These are phyloP conservation scores for Archips xylosteana DNA, from an alignment of 2,888 invertebrate species.

Conservation along the genomic window DNA sequence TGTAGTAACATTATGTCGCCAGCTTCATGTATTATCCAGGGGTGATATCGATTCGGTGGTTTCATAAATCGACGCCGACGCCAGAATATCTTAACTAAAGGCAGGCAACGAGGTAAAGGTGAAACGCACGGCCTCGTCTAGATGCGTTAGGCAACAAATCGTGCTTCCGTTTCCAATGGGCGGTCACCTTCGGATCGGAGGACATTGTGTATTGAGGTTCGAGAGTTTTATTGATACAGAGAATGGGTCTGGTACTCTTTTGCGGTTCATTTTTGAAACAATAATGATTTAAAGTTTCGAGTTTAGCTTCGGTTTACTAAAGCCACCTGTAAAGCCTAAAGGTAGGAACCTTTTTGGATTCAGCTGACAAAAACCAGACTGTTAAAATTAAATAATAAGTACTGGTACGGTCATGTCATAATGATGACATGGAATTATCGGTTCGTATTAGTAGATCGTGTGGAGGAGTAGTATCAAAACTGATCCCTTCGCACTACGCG, in stretches of 20 bases:
- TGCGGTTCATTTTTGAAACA: neutral
- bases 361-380: too few species aligned
- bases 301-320: neutral
- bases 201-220: slow-evolving; percentile 35
- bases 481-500: neutral
- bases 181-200: slow-evolving; percentile 39
- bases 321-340: too few species aligned
- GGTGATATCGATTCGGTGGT: slow-evolving; percentile 54
- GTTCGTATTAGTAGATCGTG: neutral
- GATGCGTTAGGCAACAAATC: slow-evolving; percentile 71
- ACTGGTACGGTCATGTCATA: too few species aligned
- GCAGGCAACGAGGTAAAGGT: slow-evolving; percentile 70
- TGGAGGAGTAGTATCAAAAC: neutral
- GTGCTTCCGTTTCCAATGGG: slow-evolving; percentile 72
- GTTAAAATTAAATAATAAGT: too few species aligned
- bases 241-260: neutral
- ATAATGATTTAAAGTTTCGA: neutral
- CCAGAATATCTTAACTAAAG: slow-evolving; percentile 49
- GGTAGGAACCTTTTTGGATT: too few species aligned
- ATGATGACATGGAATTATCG: too few species aligned
- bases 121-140: slow-evolving; percentile 72
- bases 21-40: slow-evolving; percentile 46
- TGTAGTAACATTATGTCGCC: slow-evolving; percentile 16
- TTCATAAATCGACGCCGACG: slow-evolving; percentile 53
- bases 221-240: neutral